A percentile compares a stretch with the other conserved stretches of the same genome.
These are phyloP conservation scores for Lacerta agilis DNA, from an alignment of 2,797 vertebrate species.

Conservation along the genomic window DNA sequence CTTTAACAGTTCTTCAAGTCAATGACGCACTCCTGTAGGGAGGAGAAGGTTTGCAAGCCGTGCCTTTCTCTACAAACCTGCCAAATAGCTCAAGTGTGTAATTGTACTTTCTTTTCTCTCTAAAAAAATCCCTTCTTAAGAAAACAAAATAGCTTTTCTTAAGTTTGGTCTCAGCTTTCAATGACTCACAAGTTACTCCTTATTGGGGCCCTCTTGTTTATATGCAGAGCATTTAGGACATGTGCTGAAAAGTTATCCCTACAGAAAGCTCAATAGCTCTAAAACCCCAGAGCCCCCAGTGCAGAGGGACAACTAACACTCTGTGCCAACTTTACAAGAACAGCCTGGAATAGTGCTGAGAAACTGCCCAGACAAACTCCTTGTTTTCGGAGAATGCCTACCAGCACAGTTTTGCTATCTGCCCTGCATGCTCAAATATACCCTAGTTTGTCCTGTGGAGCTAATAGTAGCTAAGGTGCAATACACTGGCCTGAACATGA, in stretches of 20 bases:
- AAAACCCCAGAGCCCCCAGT: background rate
- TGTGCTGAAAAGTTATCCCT: background rate
- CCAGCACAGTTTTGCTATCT: background rate
- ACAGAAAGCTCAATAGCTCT: background rate
- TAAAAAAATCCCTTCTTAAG: constrained; percentile 21
- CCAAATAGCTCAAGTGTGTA: constrained; percentile 50
- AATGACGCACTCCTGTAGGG: constrained; percentile 58
- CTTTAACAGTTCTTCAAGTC: constrained; percentile 66
- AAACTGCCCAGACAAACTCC: background rate
- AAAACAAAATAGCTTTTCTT: constrained; percentile 25
- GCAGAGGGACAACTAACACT: rapidly evolving
- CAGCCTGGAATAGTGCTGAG: background rate
- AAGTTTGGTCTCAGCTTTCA: background rate
- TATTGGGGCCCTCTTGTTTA: background rate
- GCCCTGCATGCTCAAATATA: background rate
- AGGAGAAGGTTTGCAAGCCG: constrained; percentile 70
- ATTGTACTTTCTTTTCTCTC: constrained; percentile 30
- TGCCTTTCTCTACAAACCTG: constrained; percentile 39
- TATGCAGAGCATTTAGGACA: background rate
- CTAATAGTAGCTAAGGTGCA: background rate
- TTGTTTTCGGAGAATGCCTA: background rate
- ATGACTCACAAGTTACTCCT: background rate
- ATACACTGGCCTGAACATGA: background rate
- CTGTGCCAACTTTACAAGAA: background rate
- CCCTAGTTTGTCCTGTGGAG: background rate